phyloP scores from a whole-genome alignment of 2,113 vertebrate genomes.

The Ardeotis arabs region DNA sequence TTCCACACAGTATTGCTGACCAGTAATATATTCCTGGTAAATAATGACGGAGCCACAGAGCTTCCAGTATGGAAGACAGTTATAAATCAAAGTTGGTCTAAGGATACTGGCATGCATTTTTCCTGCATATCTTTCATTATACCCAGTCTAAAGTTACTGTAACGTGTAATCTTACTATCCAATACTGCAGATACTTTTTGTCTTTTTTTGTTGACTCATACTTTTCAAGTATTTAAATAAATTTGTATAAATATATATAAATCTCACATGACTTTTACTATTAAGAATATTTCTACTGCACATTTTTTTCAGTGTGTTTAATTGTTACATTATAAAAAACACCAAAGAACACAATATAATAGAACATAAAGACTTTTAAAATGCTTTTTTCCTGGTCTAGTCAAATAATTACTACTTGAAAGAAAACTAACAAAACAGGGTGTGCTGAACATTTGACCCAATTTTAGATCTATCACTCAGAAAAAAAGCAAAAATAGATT shows the following conservation, averaged over 20 bases:
- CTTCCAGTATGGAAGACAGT: not conserved
- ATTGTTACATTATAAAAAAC: not conserved
- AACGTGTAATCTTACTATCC: not conserved
- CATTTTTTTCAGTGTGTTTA: not conserved
- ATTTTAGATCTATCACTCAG: not conserved
- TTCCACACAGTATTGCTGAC: not conserved
- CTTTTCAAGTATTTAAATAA: not conserved
- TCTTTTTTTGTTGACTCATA: not conserved
- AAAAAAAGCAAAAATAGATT: slow-evolving; percentile 40
- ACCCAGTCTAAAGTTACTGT: not conserved
- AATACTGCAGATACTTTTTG: not conserved
- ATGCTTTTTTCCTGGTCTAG: not conserved
- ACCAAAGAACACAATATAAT: not conserved
- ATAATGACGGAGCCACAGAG: not conserved
- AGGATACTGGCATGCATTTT: not conserved
- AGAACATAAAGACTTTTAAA: not conserved
- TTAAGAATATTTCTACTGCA: slow-evolving; percentile 47
- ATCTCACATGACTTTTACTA: not conserved
- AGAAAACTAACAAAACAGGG: not conserved
- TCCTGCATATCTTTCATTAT: not conserved
- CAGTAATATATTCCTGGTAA: not conserved
- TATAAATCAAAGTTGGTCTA: not conserved
- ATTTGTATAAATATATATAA: slow-evolving; percentile 8
- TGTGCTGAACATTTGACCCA: not conserved
- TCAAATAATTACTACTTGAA: not conserved